Conservation (phyloP, 2,113 vertebrate genomes). For the Xiphophorus maculatus region DNA sequence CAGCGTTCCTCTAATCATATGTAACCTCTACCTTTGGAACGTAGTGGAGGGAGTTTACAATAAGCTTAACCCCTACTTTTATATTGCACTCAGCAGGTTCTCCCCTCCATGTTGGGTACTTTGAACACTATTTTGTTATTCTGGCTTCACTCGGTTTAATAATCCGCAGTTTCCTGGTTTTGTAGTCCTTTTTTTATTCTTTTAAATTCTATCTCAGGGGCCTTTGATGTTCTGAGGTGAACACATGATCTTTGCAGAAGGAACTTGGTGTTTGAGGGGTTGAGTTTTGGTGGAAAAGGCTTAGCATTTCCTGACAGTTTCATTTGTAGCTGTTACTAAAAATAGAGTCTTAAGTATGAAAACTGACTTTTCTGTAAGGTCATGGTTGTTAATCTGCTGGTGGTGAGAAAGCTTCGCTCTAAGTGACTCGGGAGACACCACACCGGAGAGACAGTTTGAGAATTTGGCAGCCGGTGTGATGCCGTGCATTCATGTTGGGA, state of each 20-base stretch:
- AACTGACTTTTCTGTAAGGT: constrained; percentile 83
- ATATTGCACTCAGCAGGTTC: constrained; percentile 85
- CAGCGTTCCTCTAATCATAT: constrained; percentile 82
- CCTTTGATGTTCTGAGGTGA: constrained; percentile 66
- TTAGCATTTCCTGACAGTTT: constrained; percentile 27
- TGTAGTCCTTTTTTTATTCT: constrained; percentile 26
- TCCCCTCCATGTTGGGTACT: constrained; percentile 83
- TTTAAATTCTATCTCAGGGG: constrained; percentile 42
- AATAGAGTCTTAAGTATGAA: constrained; percentile 47
- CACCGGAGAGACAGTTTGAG: too few species aligned
- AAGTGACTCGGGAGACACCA: constrained; percentile 44
- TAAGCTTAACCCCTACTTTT: constrained; percentile 88
- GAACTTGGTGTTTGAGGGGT: constrained; percentile 24
- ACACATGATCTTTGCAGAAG: constrained; percentile 36
- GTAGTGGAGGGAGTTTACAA: constrained; percentile 83
- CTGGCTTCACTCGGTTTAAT: constrained; percentile 80
- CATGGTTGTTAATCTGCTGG: constrained; percentile 87
- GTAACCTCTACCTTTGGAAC: constrained; percentile 82
- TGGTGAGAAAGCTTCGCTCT: constrained; percentile 83
- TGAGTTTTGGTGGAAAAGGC: constrained; percentile 19
- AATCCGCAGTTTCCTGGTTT: constrained; percentile 74
- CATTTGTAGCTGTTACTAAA: constrained; percentile 1
- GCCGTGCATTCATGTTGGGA: constrained; percentile 51
- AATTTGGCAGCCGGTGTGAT: too few species aligned
- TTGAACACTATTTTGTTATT: constrained; percentile 84